Evolutionary conservation across 2,888 invertebrate species (phyloP).

Genomic region (Plutella xylostella): DNA sequence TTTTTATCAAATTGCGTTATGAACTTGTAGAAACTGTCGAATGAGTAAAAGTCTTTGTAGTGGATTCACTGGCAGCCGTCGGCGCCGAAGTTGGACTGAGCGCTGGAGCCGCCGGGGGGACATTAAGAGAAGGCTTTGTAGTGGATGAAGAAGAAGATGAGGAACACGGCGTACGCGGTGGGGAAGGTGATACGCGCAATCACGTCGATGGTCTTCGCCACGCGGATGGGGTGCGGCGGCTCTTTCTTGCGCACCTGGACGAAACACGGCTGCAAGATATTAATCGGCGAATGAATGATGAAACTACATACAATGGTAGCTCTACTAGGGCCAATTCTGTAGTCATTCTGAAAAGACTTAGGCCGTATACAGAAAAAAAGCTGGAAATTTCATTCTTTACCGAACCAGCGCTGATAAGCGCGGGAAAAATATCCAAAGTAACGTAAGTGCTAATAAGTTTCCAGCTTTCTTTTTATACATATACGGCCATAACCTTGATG

Average conservation of each 20-base stretch:
- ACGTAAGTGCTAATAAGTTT: too few relatives aligned
- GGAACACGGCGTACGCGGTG: constrained; percentile 91
- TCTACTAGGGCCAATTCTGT: too few relatives aligned
- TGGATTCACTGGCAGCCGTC: not conserved
- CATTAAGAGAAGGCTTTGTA: constrained; percentile 86
- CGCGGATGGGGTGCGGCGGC: constrained; percentile 91
- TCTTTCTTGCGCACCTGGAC: constrained; percentile 92
- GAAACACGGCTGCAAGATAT: constrained; percentile 77
- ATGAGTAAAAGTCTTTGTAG: not conserved
- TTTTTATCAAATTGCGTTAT: not conserved
- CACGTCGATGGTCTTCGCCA: constrained; percentile 95
- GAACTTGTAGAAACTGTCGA: not conserved
- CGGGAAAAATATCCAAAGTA: too few relatives aligned
- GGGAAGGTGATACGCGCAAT: constrained; percentile 95
- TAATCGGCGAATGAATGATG: constrained; percentile 52
- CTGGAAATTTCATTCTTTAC: too few relatives aligned
- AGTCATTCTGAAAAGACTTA: too few relatives aligned
- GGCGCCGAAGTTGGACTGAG: not conserved
- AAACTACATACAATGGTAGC: too few relatives aligned
- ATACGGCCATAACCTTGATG: too few relatives aligned
- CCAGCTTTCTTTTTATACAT: too few relatives aligned
- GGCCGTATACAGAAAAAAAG: too few relatives aligned
- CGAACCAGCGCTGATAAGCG: too few relatives aligned
- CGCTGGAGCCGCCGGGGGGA: constrained; percentile 20
- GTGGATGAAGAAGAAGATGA: constrained; percentile 95